Evolutionary conservation across 2,113 vertebrate species (phyloP).

Genomic region (Lynx canadensis): DNA sequence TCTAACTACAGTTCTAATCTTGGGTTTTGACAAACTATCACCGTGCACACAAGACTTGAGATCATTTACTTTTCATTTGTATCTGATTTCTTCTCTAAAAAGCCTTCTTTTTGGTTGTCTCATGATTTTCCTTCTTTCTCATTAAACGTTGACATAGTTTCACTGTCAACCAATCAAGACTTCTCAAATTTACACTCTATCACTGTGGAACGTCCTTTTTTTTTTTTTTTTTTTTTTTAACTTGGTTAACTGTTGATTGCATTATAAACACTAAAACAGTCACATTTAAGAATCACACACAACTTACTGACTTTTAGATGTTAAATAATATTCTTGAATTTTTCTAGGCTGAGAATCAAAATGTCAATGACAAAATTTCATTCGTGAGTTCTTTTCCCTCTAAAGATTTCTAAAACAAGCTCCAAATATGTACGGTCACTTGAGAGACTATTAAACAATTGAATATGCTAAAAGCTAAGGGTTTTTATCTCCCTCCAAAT

Average conservation of each 20-base stretch:
- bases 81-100: background rate
- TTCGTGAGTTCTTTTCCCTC: background rate
- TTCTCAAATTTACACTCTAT: background rate
- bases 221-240: background rate
- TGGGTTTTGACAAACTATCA: background rate
- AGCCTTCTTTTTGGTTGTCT: background rate
- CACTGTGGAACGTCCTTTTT: background rate
- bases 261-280: background rate
- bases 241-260: background rate
- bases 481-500: background rate
- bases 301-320: background rate
- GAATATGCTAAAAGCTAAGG: background rate
- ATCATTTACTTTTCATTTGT: background rate
- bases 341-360: background rate
- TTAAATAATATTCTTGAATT: background rate
- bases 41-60: background rate
- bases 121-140: background rate
- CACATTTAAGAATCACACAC: background rate
- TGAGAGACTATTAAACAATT: background rate
- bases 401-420: background rate
- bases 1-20: background rate
- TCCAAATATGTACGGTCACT: background rate
- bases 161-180: background rate
- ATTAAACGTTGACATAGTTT: background rate
- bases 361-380: conserved; percentile 7